Evolutionary conservation across 2,888 invertebrate genomes (phyloP).

Genomic region (Neoscelio sp.): DNA sequence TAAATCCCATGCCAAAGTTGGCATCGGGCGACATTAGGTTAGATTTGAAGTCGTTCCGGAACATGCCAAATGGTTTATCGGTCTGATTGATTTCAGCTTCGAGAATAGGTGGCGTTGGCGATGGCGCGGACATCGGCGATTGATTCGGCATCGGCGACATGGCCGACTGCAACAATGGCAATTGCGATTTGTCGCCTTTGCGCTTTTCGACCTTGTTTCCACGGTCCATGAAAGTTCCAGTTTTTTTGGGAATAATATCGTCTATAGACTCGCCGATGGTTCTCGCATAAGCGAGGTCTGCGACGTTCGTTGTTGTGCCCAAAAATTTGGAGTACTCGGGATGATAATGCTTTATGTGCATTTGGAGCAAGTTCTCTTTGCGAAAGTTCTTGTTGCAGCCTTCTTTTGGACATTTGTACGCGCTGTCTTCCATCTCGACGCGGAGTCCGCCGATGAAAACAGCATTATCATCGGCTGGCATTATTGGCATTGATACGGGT

Average conservation of each 20-base stretch:
- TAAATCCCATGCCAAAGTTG: constrained; percentile 10
- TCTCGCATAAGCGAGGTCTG: constrained; percentile 93
- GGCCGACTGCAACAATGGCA: constrained; percentile 62
- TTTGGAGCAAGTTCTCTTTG: constrained; percentile 94
- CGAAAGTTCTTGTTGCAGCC: constrained; percentile 95
- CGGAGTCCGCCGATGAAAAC: constrained; percentile 81
- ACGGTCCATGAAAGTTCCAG: constrained; percentile 82
- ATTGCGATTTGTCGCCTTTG: constrained; percentile 69
- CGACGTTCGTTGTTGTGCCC: constrained; percentile 93
- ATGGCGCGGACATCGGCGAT: constrained; percentile 52
- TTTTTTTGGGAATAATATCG: constrained; percentile 80
- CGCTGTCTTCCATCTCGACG: constrained; percentile 88
- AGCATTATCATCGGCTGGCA: constrained; percentile 75
- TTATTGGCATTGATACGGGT: constrained; percentile 63
- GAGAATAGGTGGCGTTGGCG: constrained; percentile 61
- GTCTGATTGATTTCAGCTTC: constrained; percentile 70
- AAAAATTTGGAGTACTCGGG: constrained; percentile 90
- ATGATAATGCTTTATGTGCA: constrained; percentile 98
- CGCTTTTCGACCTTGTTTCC: constrained; percentile 80
- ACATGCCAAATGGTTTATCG: constrained; percentile 67
- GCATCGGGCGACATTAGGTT: constrained; percentile 69
- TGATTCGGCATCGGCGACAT: constrained; percentile 65
- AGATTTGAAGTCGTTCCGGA: constrained; percentile 74
- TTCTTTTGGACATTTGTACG: constrained; percentile 89
- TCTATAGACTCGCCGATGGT: constrained; percentile 87